Conservation (phyloP, 2,113 vertebrate genomes). For the Dermatemys mawii region DNA sequence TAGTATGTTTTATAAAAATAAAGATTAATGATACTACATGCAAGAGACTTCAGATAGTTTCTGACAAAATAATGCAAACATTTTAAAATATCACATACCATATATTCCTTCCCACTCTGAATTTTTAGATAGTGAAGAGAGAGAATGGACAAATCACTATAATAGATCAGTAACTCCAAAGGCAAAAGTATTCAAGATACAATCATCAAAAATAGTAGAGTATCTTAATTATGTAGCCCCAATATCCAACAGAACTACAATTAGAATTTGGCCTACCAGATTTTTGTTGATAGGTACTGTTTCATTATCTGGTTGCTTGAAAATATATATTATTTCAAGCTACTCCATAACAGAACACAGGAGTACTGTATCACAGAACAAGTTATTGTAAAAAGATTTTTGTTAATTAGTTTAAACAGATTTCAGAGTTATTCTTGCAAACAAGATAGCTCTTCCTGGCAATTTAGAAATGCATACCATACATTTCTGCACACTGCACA, state of each 20-base stretch:
- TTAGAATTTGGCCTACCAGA: neutral
- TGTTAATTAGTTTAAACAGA: neutral
- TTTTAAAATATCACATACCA: constrained; percentile 60
- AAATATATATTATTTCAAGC: neutral
- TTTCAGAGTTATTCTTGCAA: neutral
- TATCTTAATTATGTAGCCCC: neutral
- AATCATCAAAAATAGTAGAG: neutral
- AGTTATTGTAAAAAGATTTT: neutral
- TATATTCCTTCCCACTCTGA: constrained; percentile 73
- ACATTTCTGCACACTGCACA: neutral
- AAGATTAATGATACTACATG: constrained; percentile 52
- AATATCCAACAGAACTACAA: neutral
- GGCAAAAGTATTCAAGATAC: neutral
- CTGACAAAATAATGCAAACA: constrained; percentile 41
- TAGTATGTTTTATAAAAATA: neutral
- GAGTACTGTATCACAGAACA: neutral
- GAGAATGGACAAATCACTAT: constrained; percentile 47
- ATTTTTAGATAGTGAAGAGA: constrained; percentile 63
- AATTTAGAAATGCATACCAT: neutral
- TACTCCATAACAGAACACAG: neutral
- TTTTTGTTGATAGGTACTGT: neutral
- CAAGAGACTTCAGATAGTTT: constrained; percentile 13
- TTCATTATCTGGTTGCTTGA: neutral
- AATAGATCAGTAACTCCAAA: neutral
- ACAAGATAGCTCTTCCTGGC: neutral